phyloP scores from a whole-genome alignment of 1,140 invertebrate genomes.

The Propsilocerus akamusi region DNA sequence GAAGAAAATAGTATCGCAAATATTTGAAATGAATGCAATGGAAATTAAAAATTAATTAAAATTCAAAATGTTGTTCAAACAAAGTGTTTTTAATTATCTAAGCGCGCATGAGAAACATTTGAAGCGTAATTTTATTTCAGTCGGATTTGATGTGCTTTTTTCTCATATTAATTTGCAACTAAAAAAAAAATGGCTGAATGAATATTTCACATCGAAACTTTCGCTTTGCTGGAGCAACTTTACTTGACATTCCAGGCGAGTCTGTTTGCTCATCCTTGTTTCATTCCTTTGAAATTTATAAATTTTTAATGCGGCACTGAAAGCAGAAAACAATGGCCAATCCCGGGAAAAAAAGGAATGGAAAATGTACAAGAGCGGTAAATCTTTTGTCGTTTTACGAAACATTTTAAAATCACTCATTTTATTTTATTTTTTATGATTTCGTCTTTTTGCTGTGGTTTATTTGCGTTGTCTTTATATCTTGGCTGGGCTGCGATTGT shows the following conservation, averaged over 20 bases:
- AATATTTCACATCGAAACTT: no score
- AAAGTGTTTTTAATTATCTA: no score
- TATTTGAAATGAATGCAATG: slow-evolving; percentile 2
- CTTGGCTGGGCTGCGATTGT: neutral
- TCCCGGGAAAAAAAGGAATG: neutral
- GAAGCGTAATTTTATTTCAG: no score
- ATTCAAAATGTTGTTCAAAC: neutral
- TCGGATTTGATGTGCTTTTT: no score
- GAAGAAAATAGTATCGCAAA: slow-evolving; percentile 1
- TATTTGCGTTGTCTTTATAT: slow-evolving; percentile 3
- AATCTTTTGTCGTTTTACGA: slow-evolving; percentile 1
- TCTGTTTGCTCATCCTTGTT: no score
- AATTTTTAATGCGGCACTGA: neutral
- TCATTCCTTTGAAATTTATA: no score
- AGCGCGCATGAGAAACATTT: no score
- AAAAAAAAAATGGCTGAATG: no score
- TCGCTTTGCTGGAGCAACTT: no score
- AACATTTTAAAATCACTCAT: no score
- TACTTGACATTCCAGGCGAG: no score
- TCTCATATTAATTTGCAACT: no score
- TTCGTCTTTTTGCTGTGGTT: neutral
- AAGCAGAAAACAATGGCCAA: neutral
- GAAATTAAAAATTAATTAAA: slow-evolving; percentile 4
- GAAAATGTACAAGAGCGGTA: neutral
- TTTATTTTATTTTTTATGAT: neutral